Evolutionary conservation across 1,140 invertebrate genomes (phyloP), one percentile per base, ranked within the genome.

Genomic region (Plutomurus gul): DNA sequence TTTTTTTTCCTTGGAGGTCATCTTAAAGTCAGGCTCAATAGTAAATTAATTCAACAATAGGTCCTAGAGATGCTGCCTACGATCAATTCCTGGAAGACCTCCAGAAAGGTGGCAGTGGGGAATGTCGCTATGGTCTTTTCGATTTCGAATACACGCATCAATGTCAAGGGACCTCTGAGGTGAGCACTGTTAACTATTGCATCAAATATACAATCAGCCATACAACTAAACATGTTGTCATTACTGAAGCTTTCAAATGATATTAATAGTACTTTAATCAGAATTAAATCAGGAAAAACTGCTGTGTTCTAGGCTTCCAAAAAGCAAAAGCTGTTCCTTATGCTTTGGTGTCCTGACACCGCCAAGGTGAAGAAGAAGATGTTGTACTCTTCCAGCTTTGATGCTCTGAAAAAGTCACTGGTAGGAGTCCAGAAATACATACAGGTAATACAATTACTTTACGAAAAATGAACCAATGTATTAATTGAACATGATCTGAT

Each of bases 361-460:
- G 95, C 96, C 85, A 96, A 95, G 88, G 94, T 98, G 78, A 98
- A 97, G 91, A 97, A 97, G 93, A 98, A 98, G 92, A 98, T 98
- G 96, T 93, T 98, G 90, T 98, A 98, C 89, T 97, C 96, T 70
- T 94, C 94, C 90, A 97, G 95, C 85, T 98, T 97, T 86, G 95
- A 97, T 88, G 96, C 96, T 84, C 89, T 98, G 84, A 97, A 97
- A 89, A 96, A 96, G 87, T 95, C 96, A 79, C 89, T 98, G 85
- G 94, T 96, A 81, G 96, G 96, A 85, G 93, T 98, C 84, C 95
- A 96, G 88, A 97, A 97, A 89, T 97, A 96, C 89, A 95, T 98
- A 87, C 96, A 99, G 87, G 91, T 89, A 82, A 84, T 80, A 43
- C 25, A n/a, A 18, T 25, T n/a, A 60, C 10, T 8, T 16, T 8